These are phyloP conservation scores for Pterocles orientalis DNA, from an alignment of 2,113 vertebrate genomes.

Conservation along the genomic window DNA sequence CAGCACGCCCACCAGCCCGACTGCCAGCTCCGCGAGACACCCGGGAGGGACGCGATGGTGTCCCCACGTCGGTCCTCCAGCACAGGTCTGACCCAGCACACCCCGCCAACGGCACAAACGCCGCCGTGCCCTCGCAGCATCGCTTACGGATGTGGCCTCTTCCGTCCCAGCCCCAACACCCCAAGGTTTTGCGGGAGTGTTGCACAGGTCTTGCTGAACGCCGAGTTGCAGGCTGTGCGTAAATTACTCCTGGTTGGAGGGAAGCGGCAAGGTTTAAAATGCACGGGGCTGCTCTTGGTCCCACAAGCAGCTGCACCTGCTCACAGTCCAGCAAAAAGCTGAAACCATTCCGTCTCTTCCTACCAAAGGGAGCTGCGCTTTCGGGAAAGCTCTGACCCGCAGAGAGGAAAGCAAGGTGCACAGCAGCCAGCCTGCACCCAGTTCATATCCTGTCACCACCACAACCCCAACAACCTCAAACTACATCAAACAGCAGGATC, in stretches of 20 bases:
- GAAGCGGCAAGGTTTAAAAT: background rate
- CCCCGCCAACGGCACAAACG: accelerated
- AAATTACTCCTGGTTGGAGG: background rate
- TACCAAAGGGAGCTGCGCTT: background rate
- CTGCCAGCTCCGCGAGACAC: no score
- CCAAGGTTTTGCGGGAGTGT: background rate
- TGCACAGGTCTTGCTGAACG: background rate
- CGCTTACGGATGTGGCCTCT: background rate
- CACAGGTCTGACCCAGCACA: background rate
- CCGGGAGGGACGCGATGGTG: background rate
- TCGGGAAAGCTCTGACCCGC: background rate
- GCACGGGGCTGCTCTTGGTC: background rate
- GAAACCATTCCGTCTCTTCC: background rate
- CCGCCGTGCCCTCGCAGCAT: no score
- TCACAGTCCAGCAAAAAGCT: no score
- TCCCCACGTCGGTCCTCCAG: no score
- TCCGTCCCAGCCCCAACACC: background rate
- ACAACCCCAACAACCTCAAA: background rate
- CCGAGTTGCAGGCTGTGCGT: background rate
- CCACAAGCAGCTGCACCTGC: background rate
- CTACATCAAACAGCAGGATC: background rate
- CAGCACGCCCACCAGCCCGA: no score
- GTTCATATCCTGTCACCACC: no score
- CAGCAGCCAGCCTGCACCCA: no score
- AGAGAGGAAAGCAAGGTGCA: no score